Evolutionary conservation across 2,888 invertebrate genomes (phyloP).

Genomic region (Diogma glabrata): DNA sequence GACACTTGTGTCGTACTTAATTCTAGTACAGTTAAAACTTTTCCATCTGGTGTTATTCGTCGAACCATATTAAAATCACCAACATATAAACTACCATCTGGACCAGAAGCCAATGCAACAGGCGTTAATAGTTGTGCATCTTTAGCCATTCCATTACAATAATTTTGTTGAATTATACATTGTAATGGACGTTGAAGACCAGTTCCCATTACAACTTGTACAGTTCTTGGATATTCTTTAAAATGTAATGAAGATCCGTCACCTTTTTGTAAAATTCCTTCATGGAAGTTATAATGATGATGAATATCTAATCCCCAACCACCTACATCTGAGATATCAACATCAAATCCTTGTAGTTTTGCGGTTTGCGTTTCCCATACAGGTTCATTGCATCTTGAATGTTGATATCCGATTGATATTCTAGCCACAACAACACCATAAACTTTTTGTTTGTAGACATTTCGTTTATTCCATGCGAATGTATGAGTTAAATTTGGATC

Average conservation of each 20-base stretch:
- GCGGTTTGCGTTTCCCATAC: conserved; percentile 95
- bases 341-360: conserved; percentile 88
- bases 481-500: conserved; percentile 91
- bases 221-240: conserved; percentile 81
- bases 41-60: conserved; percentile 78
- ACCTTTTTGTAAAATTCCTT: conserved; percentile 95
- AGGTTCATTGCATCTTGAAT: conserved; percentile 71
- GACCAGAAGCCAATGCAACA: conserved; percentile 85
- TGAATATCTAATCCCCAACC: conserved; percentile 98
- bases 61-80: conserved; percentile 94
- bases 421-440: conserved; percentile 81
- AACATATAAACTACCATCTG: conserved; percentile 93
- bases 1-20: conserved; percentile 90
- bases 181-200: conserved; percentile 75
- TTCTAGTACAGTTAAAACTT: conserved; percentile 78
- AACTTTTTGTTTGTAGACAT: conserved; percentile 94
- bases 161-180: conserved; percentile 79
- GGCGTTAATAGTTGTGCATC: conserved; percentile 83
- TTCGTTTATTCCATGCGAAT: conserved; percentile 96
- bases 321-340: conserved; percentile 92
- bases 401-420: conserved; percentile 89
- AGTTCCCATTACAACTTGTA: conserved; percentile 87
- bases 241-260: conserved; percentile 92
- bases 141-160: conserved; percentile 75
- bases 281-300: conserved; percentile 97